Conservation (phyloP, 2,888 invertebrate genomes). For the Scelioninae gen. 1 region DNA sequence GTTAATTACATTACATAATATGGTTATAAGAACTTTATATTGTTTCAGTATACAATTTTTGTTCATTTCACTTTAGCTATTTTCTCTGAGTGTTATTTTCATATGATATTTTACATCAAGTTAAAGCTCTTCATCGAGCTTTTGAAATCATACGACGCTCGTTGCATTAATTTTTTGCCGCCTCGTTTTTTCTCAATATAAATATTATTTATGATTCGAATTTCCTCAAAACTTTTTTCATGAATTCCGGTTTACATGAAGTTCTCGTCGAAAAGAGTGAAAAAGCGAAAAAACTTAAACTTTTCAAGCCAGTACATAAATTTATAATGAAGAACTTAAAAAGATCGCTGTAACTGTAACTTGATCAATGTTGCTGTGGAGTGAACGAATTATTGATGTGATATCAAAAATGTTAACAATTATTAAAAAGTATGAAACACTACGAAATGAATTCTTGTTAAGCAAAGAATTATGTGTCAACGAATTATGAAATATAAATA, state of each 20-base stretch:
- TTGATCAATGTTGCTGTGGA: slow-evolving; percentile 27
- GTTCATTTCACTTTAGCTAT: too few relatives aligned
- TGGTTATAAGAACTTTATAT: too few relatives aligned
- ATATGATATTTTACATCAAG: slow-evolving; percentile 14
- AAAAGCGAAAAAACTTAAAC: slow-evolving; percentile 10
- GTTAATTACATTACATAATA: too few relatives aligned
- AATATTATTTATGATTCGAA: slow-evolving; percentile 43
- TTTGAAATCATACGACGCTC: slow-evolving; percentile 20
- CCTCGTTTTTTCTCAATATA: slow-evolving; percentile 27
- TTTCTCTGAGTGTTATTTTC: too few relatives aligned
- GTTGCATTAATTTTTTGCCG: slow-evolving; percentile 31
- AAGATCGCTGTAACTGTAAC: slow-evolving; percentile 22
- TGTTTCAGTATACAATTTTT: too few relatives aligned
- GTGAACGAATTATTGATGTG: slow-evolving; percentile 15
- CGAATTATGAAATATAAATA: slow-evolving; percentile 2
- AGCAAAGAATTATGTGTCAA: background rate
- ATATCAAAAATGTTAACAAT: background rate
- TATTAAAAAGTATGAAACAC: slow-evolving; percentile 2
- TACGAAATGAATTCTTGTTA: background rate
- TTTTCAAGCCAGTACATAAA: slow-evolving; percentile 30
- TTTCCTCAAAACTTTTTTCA: slow-evolving; percentile 50
- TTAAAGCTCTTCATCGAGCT: slow-evolving; percentile 26
- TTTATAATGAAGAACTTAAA: slow-evolving; percentile 43
- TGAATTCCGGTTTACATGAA: slow-evolving; percentile 48
- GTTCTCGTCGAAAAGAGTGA: slow-evolving; percentile 16